These are phyloP conservation scores for Megalops cyprinoides DNA, from an alignment of 2,797 vertebrate species.

Conservation along the genomic window DNA sequence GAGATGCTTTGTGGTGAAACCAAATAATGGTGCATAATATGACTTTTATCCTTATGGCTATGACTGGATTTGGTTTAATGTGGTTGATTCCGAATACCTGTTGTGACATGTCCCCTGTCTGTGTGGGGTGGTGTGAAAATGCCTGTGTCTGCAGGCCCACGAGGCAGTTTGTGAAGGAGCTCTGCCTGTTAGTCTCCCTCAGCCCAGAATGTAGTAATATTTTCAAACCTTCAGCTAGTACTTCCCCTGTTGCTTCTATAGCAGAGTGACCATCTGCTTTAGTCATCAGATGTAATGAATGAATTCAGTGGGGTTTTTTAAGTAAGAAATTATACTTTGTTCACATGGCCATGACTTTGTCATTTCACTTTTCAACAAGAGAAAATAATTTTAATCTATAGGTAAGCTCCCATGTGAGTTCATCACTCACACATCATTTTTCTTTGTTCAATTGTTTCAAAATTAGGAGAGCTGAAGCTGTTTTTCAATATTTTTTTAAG, in stretches of 20 bases:
- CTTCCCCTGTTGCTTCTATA: background rate
- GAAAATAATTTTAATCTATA: background rate
- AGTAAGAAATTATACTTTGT: background rate
- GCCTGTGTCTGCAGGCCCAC: background rate
- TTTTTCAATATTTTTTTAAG: background rate
- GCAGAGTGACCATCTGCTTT: background rate
- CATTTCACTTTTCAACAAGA: background rate
- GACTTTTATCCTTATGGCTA: background rate
- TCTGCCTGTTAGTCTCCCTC: background rate
- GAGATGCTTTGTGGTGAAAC: background rate
- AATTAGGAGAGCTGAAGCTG: no score
- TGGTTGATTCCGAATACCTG: conserved; percentile 7
- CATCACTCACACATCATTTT: no score
- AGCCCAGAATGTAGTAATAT: background rate
- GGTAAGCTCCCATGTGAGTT: no score
- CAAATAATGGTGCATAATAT: background rate
- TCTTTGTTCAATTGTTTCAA: no score
- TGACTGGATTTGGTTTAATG: conserved; percentile 25
- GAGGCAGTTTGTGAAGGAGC: background rate
- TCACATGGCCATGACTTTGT: background rate
- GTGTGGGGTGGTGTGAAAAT: background rate
- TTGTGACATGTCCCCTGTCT: conserved; percentile 25
- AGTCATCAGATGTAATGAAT: background rate
- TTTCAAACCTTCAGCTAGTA: background rate
- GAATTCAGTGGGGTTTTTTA: background rate